Base-by-base conservation (phyloP, 2,113 vertebrate species). In the Indri indri region DNA sequence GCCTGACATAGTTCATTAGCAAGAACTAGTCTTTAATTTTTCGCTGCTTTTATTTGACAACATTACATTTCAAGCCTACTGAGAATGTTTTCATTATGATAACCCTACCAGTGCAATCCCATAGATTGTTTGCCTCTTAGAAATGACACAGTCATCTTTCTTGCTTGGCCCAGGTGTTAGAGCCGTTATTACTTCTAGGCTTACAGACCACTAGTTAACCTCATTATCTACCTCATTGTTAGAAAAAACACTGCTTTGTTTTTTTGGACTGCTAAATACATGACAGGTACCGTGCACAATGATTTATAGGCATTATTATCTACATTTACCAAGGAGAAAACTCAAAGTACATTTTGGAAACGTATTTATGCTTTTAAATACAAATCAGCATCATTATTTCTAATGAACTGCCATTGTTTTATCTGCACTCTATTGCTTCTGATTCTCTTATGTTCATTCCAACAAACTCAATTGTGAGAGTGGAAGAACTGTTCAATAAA, bases 1-100 rank as follows among this genome's bases (percentile, higher is more conserved):
- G 16, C 65, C 70, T 81, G 50, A 70, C 30, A 91, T 34, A 61
- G 17, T 74, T 76, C 40, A 70, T 92, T 66, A 86, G 50, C 23
- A 94, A 94, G 88, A 95, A n/a, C 66, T 77, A 89, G 59, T 37
- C 18, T 91, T 95, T 74, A 70, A 76, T 89, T 94, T 89, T 30
- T 88, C 61, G 27, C 42, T 91, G 40, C 9, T 68, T 96, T 80
- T 80, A 12, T 40, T 94, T 92, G 32, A 89, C 45, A 92, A 20
- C n/a, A 32, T 30, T 91, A 42, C 45, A 61, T 95, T 91, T 91
- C 42, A 94, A 52, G 10, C 16, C 8, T 81, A 63, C 32, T 74
- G 34, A 50, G 27, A 74, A 71, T n/a, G 25, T 91, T 83, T 86
- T 94, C 17, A 25, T 77, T 83, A 63, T 70, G 18, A 57, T 80